phyloP scores from a whole-genome alignment of 2,797 vertebrate genomes.

The Otolemur crassicaudatus region DNA sequence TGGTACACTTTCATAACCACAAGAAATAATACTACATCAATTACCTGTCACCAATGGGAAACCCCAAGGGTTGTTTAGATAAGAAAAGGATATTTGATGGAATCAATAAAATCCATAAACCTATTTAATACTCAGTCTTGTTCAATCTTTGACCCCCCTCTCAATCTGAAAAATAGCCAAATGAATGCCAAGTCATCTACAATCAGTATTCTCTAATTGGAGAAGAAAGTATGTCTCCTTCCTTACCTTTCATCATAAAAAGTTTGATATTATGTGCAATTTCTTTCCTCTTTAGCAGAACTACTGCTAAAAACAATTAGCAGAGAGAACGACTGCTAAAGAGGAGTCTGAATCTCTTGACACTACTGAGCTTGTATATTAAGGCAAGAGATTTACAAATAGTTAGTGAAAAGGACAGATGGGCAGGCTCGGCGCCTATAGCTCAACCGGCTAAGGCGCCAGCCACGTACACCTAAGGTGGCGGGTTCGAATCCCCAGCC shows the following conservation, averaged over 20 bases:
- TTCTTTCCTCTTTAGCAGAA: neutral
- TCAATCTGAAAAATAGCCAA: neutral
- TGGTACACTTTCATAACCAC: neutral
- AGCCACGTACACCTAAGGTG: too few relatives aligned
- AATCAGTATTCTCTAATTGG: neutral
- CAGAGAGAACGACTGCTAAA: neutral
- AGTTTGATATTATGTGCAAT: neutral
- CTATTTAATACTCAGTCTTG: neutral
- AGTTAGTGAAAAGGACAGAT: neutral
- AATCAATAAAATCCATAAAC: neutral
- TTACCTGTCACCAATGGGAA: neutral
- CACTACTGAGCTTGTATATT: neutral
- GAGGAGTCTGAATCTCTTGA: neutral
- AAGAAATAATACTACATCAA: neutral
- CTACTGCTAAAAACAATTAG: neutral
- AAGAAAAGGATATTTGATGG: neutral
- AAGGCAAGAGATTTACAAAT: constrained; percentile 16
- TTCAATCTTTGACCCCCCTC: neutral
- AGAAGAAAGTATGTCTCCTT: neutral
- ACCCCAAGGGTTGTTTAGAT: neutral
- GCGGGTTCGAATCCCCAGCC: too few relatives aligned
- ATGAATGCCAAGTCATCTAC: neutral
- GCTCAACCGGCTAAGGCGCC: too few relatives aligned
- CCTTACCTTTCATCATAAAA: neutral
- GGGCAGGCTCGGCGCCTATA: too few relatives aligned